These are phyloP conservation scores for Drosophila pallidifrons DNA, from an alignment of 1,140 invertebrate genomes.

Conservation along the genomic window DNA sequence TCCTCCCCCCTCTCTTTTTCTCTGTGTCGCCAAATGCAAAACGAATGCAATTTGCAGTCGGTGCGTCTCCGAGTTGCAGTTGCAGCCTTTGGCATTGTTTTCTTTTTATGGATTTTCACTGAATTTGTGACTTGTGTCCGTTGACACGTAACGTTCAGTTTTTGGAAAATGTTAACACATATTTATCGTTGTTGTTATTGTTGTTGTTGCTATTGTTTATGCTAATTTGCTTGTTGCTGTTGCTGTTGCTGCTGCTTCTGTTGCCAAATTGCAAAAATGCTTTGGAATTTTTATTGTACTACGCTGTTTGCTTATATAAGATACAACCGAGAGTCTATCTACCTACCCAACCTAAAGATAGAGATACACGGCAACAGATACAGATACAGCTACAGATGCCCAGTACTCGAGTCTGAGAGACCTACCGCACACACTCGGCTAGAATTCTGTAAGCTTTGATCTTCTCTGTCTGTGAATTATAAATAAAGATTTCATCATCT, in stretches of 20 bases:
- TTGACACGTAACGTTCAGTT: constrained; percentile 72
- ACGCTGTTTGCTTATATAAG: constrained; percentile 20
- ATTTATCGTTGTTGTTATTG: constrained; percentile 15
- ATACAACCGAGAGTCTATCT: constrained; percentile 20
- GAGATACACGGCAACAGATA: neutral
- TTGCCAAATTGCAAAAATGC: constrained; percentile 76
- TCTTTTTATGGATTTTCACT: constrained; percentile 77
- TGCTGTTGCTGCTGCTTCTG: constrained; percentile 13
- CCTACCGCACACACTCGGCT: constrained; percentile 60
- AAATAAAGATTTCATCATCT: constrained; percentile 77
- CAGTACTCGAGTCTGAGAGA: constrained; percentile 33
- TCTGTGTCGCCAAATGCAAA: constrained; percentile 23
- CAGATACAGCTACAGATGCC: constrained; percentile 4
- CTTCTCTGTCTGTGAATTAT: constrained; percentile 64
- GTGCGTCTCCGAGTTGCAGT: constrained; percentile 40
- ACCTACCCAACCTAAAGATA: constrained; percentile 3
- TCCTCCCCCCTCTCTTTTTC: neutral
- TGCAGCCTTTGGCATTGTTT: constrained; percentile 61
- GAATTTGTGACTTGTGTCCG: constrained; percentile 52
- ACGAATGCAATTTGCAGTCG: constrained; percentile 82
- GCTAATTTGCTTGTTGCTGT: constrained; percentile 16
- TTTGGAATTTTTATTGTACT: constrained; percentile 74
- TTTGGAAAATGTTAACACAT: constrained; percentile 58
- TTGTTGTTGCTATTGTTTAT: constrained; percentile 12
- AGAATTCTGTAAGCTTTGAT: constrained; percentile 64